Percentiles rank a stretch among this genome's conserved stretches.
These are phyloP conservation scores for Papilio elwesi DNA, from an alignment of 2,888 invertebrate species.

Conservation along the genomic window DNA sequence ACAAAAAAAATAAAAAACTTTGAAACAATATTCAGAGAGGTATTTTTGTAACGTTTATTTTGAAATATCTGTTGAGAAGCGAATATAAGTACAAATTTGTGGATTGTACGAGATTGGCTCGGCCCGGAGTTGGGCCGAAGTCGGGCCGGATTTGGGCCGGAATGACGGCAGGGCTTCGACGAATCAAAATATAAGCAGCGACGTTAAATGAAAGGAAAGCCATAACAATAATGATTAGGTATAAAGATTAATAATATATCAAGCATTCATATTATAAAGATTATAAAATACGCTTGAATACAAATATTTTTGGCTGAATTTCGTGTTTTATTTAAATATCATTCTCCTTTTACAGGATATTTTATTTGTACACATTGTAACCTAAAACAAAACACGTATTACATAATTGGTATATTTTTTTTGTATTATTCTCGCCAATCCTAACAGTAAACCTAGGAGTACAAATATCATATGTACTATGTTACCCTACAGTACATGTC, in stretches of 20 bases:
- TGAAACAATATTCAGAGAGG: conserved; percentile 69
- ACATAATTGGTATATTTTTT: no score
- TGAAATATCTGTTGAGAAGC: conserved; percentile 63
- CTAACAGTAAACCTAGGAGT: neutral
- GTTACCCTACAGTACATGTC: conserved; percentile 7
- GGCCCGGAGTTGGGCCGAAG: conserved; percentile 52
- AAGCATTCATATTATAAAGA: conserved; percentile 82
- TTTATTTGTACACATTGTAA: neutral
- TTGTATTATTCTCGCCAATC: neutral
- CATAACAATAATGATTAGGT: conserved; percentile 75
- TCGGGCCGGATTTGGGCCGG: no score
- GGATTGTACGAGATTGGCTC: conserved; percentile 64
- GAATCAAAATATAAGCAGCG: conserved; percentile 61
- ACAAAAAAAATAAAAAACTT: conserved; percentile 59
- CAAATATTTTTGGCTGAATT: conserved; percentile 83
- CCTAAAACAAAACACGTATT: no score
- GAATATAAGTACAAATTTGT: conserved; percentile 78
- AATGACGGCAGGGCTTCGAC: conserved; percentile 41
- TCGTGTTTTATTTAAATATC: conserved; percentile 66
- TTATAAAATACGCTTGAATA: conserved; percentile 85
- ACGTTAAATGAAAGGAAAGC: conserved; percentile 72
- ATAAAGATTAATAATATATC: conserved; percentile 83
- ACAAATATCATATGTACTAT: conserved; percentile 1
- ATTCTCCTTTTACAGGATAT: conserved; percentile 27
- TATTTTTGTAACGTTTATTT: conserved; percentile 78